Percentiles rank a stretch among this genome's conserved stretches.
Evolutionary conservation across 2,888 invertebrate species (phyloP).

Genomic region (Rhingia campestris): DNA sequence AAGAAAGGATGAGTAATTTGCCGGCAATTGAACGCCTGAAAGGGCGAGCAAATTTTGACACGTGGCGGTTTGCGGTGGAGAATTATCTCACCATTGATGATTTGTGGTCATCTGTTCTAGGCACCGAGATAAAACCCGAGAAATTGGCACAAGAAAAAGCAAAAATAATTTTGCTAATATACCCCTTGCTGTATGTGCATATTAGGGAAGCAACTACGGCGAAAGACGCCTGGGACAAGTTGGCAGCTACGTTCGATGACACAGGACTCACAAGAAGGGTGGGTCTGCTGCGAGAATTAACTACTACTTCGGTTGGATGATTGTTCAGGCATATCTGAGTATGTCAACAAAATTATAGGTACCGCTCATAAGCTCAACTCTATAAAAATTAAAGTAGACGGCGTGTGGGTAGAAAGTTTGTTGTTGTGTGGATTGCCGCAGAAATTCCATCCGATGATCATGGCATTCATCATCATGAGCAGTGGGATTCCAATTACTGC

Average conservation of each 20-base stretch:
- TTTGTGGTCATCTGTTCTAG: conserved; percentile 9
- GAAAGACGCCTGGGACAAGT: neutral
- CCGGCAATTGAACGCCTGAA: conserved; percentile 12
- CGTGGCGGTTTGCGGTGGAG: conserved; percentile 3
- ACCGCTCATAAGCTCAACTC: no score
- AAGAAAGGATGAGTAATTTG: no score
- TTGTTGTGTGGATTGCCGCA: no score
- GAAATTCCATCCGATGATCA: no score
- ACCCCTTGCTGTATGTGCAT: conserved; percentile 5
- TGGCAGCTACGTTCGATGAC: conserved; percentile 1
- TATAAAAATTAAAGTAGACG: no score
- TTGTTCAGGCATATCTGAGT: neutral
- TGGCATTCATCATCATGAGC: no score
- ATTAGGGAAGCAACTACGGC: conserved; percentile 3
- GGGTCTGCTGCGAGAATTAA: neutral
- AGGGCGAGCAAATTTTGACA: neutral
- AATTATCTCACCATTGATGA: neutral
- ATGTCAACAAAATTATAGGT: no score
- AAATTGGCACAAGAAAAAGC: conserved; percentile 7
- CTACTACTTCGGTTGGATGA: conserved; percentile 15
- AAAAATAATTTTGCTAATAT: neutral
- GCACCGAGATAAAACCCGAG: neutral
- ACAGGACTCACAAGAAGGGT: conserved; percentile 3
- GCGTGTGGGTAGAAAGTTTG: no score
- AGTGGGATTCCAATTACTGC: no score